Evolutionary conservation across 1,140 invertebrate genomes (phyloP).

Genomic region (Drosophila suzukii): DNA sequence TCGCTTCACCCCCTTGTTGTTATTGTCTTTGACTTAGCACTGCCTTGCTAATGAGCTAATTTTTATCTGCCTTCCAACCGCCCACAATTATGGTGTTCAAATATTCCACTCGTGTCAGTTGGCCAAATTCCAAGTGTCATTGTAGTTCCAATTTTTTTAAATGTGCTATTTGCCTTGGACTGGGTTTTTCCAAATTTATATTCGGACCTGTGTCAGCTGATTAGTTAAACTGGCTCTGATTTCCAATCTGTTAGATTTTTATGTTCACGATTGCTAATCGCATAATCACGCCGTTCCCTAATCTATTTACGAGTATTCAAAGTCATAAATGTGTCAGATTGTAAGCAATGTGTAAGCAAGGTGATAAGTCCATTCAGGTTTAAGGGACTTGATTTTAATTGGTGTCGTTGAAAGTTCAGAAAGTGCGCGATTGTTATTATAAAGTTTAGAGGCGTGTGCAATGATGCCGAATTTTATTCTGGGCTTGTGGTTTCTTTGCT

Average conservation of each 20-base stretch:
- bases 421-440: constrained; percentile 2
- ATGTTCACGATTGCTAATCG: constrained; percentile 27
- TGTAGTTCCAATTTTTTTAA: constrained; percentile 23
- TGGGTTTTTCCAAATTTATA: constrained; percentile 23
- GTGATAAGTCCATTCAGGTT: constrained; percentile 27
- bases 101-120: constrained; percentile 53
- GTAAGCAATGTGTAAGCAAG: constrained; percentile 5
- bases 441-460: constrained; percentile 19
- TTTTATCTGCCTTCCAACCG: constrained; percentile 34
- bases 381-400: constrained; percentile 9
- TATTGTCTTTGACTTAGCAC: constrained; percentile 44
- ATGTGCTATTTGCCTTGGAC: constrained; percentile 6
- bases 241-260: constrained; percentile 4
- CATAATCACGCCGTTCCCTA: not conserved
- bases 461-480: not conserved
- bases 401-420: constrained; percentile 33
- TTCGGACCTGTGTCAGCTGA: constrained; percentile 10
- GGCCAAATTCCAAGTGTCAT: constrained; percentile 24
- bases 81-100: constrained; percentile 35
- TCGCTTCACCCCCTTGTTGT: constrained; percentile 25
- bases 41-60: constrained; percentile 59
- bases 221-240: not conserved
- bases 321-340: constrained; percentile 41
- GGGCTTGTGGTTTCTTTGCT: not conserved
- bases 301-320: not conserved